phyloP scores from a whole-genome alignment of 2,888 invertebrate species.

The Aquatica leii region DNA sequence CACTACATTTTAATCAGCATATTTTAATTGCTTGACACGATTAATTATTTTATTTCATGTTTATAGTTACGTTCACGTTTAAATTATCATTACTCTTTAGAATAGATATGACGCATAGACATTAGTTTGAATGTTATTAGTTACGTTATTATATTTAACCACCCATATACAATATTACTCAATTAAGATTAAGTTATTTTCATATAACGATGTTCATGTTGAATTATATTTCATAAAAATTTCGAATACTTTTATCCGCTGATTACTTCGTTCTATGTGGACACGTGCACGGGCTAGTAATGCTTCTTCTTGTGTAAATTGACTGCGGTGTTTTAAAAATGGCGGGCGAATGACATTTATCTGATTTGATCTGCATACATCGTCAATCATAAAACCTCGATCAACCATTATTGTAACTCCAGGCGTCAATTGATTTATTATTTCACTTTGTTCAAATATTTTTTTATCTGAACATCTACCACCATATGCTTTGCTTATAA shows the following conservation, averaged over 20 bases:
- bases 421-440: conserved; percentile 33
- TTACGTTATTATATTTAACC: no score
- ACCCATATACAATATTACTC: no score
- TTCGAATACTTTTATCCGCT: neutral
- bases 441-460: conserved; percentile 37
- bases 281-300: neutral
- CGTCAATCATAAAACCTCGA: conserved; percentile 23
- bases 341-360: neutral
- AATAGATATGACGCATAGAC: no score
- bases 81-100: no score
- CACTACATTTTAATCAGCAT: no score
- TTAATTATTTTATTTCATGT: no score
- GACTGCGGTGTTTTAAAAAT: neutral
- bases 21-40: no score
- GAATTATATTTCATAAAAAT: no score
- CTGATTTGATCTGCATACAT: neutral
- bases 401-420: conserved; percentile 42
- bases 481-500: conserved; percentile 42
- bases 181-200: no score
- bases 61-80: no score
- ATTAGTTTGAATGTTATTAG: no score
- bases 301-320: neutral
- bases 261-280: neutral
- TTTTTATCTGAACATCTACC: conserved; percentile 40
- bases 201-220: no score